Evolutionary conservation across 2,797 vertebrate genomes (phyloP), one percentile per base, ranked within the genome.

Genomic region (Nyctalus aviator): DNA sequence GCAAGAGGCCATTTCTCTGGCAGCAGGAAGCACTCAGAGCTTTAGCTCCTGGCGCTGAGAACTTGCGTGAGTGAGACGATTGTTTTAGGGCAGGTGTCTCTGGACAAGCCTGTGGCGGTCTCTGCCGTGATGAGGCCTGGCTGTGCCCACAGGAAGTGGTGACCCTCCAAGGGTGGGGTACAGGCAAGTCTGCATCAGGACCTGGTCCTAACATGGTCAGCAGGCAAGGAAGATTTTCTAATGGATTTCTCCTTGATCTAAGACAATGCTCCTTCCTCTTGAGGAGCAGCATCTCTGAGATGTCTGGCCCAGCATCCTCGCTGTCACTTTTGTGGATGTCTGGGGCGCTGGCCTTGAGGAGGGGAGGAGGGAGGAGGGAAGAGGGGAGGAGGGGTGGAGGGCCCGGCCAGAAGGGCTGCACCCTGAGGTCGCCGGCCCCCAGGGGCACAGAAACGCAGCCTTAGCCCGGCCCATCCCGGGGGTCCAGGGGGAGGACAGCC

Each of bases 1-100:
- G n/a, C 1, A 50, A n/a, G 25, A 17, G 20, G 68, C 21, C 7
- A 1, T 27, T 18, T 68, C 35, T 27, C 0, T 2, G 1, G 21
- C 2, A 32, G 73, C 55, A 35, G 21, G 41, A 30, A 27, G 13
- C 3, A 1, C 35, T 6, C 23, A 41, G 0, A 37, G 41, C 50
- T 57, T 37, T 18, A 8, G 5, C 3, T 12, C 7, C 21, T 0
- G 27, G 23, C 0, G 0, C 0, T 0, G 7, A 25, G 64, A 7
- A 6, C 30, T 8, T 10, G 0, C 20, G 4, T 1, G 20, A 27
- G 44, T 0, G 3, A 30, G 84, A 15, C 0, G 0, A 6, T 3
- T 3, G 0, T 0, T 41, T 32, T 21, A 27, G 20, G 68, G 81
- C 2, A 3, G 0, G 17, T 15, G 69, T 81, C 2, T 0, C 5